These are phyloP conservation scores for Eueides isabella DNA, from an alignment of 1,140 invertebrate species.

Conservation along the genomic window DNA sequence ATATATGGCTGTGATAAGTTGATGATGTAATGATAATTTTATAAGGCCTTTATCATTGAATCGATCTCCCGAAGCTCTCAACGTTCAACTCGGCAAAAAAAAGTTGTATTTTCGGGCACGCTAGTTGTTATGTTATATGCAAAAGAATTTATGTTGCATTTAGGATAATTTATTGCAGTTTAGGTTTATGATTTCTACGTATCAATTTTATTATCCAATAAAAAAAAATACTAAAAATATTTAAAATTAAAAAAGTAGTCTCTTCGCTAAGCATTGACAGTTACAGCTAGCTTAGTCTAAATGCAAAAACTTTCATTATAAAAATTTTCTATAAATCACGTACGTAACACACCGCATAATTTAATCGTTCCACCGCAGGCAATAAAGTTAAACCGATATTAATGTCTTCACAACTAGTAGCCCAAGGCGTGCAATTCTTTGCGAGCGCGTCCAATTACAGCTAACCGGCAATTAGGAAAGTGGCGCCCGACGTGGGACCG, in stretches of 20 bases:
- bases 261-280: background rate
- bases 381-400: constrained; percentile 34
- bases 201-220: too few relatives aligned
- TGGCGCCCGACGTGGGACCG: constrained; percentile 61
- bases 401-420: constrained; percentile 40
- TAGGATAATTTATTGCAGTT: too few relatives aligned
- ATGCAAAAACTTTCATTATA: background rate
- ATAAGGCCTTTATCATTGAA: constrained; percentile 25
- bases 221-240: too few relatives aligned
- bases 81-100: background rate
- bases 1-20: constrained; percentile 30
- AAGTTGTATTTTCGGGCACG: background rate
- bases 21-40: constrained; percentile 32
- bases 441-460: constrained; percentile 53
- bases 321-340: constrained; percentile 28
- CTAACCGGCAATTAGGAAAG: constrained; percentile 60
- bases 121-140: background rate
- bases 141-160: background rate
- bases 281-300: background rate
- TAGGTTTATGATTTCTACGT: too few relatives aligned
- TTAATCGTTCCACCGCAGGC: constrained; percentile 27
- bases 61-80: constrained; percentile 14
- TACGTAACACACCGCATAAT: constrained; percentile 23
- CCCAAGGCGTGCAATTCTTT: constrained; percentile 39
- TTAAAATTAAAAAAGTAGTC: too few relatives aligned